These are phyloP conservation scores for Pygocentrus nattereri DNA, from an alignment of 2,797 vertebrate species.

Conservation along the genomic window DNA sequence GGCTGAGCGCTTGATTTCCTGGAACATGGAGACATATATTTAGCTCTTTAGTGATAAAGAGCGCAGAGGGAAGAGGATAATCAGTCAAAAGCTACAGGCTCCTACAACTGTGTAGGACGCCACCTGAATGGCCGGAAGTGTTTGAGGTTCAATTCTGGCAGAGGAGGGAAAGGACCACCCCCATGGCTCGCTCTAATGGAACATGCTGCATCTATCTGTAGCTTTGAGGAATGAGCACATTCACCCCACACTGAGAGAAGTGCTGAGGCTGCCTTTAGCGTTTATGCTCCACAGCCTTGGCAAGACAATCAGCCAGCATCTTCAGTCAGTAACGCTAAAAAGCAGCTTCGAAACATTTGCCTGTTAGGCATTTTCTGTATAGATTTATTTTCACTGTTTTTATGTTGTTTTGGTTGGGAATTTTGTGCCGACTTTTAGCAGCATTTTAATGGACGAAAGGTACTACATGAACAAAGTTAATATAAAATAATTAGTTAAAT, in stretches of 20 bases:
- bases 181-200: constrained; percentile 53
- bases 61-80: constrained; percentile 69
- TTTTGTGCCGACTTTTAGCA: too few relatives aligned
- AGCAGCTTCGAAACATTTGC: background rate
- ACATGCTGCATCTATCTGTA: constrained; percentile 27
- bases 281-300: background rate
- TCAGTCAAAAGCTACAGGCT: constrained; percentile 72
- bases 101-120: constrained; percentile 68
- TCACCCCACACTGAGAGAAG: background rate
- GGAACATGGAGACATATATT: constrained; percentile 69
- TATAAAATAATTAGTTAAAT: too few relatives aligned
- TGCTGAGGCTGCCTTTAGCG: background rate
- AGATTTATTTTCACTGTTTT: too few relatives aligned
- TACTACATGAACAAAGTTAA: too few relatives aligned
- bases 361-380: too few relatives aligned
- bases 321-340: background rate
- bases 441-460: too few relatives aligned
- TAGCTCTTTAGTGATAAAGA: constrained; percentile 75
- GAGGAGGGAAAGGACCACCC: constrained; percentile 72
- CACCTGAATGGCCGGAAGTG: constrained; percentile 79
- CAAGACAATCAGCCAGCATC: background rate
- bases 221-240: background rate
- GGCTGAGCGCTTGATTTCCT: constrained; percentile 65
- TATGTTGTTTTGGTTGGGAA: too few relatives aligned
- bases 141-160: constrained; percentile 57